A percentile compares a stretch with the other conserved stretches of the same genome.
phyloP scores from a whole-genome alignment of 2,113 vertebrate species.

The Syngnathoides biaculeatus region DNA sequence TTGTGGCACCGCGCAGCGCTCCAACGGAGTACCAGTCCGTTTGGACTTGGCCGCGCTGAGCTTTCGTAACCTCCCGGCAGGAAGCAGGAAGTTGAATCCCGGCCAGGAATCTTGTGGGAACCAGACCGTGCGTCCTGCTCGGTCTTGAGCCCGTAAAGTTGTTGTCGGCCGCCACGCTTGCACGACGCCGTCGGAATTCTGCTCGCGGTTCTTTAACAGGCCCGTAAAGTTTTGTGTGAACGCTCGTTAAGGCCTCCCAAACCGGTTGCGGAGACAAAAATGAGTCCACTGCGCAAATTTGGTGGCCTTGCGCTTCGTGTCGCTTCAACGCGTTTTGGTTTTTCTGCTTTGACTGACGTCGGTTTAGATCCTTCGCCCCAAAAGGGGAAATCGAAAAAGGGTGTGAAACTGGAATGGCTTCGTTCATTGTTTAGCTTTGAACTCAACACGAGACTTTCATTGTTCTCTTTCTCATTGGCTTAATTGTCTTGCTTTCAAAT shows the following conservation, averaged over 20 bases:
- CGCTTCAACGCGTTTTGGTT: not conserved
- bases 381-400: too few relatives aligned
- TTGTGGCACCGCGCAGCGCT: not conserved
- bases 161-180: not conserved
- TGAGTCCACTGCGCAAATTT: not conserved
- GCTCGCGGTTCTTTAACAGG: not conserved
- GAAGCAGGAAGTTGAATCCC: not conserved
- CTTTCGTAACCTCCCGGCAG: too few relatives aligned
- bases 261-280: not conserved
- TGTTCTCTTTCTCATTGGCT: too few relatives aligned
- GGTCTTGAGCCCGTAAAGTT: slow-evolving; percentile 1
- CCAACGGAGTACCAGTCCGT: not conserved
- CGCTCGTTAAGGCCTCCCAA: not conserved
- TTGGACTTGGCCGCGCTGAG: too few relatives aligned
- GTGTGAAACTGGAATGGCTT: too few relatives aligned
- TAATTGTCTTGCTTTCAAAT: too few relatives aligned
- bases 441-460: too few relatives aligned
- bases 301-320: not conserved
- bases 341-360: not conserved
- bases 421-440: too few relatives aligned
- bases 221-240: not conserved
- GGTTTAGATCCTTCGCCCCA: too few relatives aligned
- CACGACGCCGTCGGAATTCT: not conserved
- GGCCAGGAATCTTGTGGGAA: not conserved
- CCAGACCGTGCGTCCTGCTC: not conserved